Base-by-base conservation (phyloP, 2,888 invertebrate genomes). In the Leptarthrus brevirostris region DNA sequence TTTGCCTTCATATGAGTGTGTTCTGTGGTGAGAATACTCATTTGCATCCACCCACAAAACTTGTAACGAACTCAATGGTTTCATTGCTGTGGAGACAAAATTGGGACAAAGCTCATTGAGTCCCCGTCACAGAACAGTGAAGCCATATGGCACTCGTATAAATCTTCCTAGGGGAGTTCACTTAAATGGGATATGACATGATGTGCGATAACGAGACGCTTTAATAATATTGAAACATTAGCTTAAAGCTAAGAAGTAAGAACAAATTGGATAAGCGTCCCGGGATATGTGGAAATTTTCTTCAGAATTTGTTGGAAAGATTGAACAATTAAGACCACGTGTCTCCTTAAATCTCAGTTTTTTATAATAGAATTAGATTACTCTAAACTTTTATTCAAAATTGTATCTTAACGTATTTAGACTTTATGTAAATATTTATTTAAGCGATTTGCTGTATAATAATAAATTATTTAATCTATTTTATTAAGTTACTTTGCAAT, bases 1-100 rank as follows among this genome's bases (percentile, higher is more conserved):
- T 64, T 64, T 14, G 14, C 64, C 18, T 64, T 14, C 64, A 64
- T 64, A 64, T 64, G 64, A 20, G 64, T 64, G 18, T 64, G 64
- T 14, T 47, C 14, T 14, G 64, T 14, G 64, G 40, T 64, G 64
- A 22, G 18, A 14, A 4, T 44, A 0, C 64, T 64, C 64, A 64
- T 64, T 64, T 64, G 64, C 64, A 64, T 64, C 14, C 36, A 40
- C 49, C 26, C 64, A 20, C 64, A 64, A 44, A 36, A 5, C 24
- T 22, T 24, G 47, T 34, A 61, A 61, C 40, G 61, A 61, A 36
- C 20, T 20, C 18, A 40, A 20, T 18, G 61, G 34, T 20, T 61
- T 61, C 47, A 24, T 8, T 5, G 16, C 24, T 34, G 47, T 24
- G 14, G 12, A 6, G 16, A 40, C 22, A 44, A 64, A 64, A 16